A percentile compares a stretch with the other conserved stretches of the same genome.
Evolutionary conservation across 2,113 vertebrate genomes (phyloP).

Genomic region (Tyrannus savana): DNA sequence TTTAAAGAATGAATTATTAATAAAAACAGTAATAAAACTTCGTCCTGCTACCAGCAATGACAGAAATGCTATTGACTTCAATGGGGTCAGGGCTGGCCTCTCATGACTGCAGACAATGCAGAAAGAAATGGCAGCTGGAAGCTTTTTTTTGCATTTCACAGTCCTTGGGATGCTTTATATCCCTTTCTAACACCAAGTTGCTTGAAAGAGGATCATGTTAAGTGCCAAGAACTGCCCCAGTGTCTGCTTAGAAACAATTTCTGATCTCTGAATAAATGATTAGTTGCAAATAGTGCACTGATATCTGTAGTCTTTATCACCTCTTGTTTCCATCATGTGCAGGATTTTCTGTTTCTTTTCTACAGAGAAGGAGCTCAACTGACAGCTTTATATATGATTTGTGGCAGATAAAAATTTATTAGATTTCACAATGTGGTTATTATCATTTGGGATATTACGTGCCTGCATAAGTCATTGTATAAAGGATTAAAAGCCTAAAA

Average conservation of each 20-base stretch:
- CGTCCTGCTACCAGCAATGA: background rate
- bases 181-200: background rate
- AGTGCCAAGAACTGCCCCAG: background rate
- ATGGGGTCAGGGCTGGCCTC: background rate
- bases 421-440: conserved; percentile 37
- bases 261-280: conserved; percentile 19
- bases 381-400: conserved; percentile 49
- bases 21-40: background rate
- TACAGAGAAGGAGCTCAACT: conserved; percentile 31
- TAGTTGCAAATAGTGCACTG: conserved; percentile 2
- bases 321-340: background rate
- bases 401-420: conserved; percentile 63
- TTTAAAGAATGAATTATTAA: background rate
- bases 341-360: conserved; percentile 19
- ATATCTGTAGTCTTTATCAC: conserved; percentile 12
- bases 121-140: conserved; percentile 1
- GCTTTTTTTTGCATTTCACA: background rate
- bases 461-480: conserved; percentile 43
- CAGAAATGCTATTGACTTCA: background rate
- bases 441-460: conserved; percentile 43
- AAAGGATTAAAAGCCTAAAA: conserved; percentile 71
- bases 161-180: background rate
- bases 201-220: background rate
- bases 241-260: conserved; percentile 7
- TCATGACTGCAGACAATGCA: background rate